A percentile compares a stretch with the other conserved stretches of the same genome.
phyloP scores from a whole-genome alignment of 2,888 invertebrate species.

The Sinohyriopsis cumingii region DNA sequence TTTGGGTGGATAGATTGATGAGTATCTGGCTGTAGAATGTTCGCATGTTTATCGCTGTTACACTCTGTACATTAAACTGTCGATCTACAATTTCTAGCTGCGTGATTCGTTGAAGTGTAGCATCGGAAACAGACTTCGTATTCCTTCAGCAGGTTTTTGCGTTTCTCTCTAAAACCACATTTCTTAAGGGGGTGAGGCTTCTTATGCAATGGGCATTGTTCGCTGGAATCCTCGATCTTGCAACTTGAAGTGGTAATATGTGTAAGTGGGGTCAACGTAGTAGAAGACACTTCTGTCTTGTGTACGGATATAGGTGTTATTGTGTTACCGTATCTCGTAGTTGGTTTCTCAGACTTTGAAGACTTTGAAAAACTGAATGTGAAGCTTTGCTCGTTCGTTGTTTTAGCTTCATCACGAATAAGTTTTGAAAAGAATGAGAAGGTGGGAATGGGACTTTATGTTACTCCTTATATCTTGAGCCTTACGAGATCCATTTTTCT shows the following conservation, averaged over 20 bases:
- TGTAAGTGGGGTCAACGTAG: too few species aligned
- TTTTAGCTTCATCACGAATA: constrained; percentile 11
- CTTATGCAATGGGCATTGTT: constrained; percentile 7
- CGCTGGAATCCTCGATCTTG: too few species aligned
- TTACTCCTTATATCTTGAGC: constrained; percentile 7
- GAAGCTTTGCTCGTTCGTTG: constrained; percentile 17
- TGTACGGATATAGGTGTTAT: too few species aligned
- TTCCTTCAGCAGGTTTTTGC: constrained; percentile 6
- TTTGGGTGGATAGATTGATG: background rate
- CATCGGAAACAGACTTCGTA: constrained; percentile 5
- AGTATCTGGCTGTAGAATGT: background rate
- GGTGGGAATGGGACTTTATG: constrained; percentile 11
- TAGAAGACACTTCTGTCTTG: too few species aligned
- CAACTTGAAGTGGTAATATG: too few species aligned
- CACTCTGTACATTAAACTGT: constrained; percentile 1
- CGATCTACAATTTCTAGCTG: background rate
- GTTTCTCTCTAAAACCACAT: constrained; percentile 5
- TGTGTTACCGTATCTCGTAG: too few species aligned
- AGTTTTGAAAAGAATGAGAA: constrained; percentile 12
- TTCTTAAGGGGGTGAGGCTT: background rate
- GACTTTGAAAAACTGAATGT: background rate
- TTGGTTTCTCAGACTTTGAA: too few species aligned
- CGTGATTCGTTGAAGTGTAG: background rate
- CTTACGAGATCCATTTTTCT: constrained; percentile 18
- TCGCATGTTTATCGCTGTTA: background rate